These are phyloP conservation scores for Oryctolagus cuniculus DNA, from an alignment of 2,113 vertebrate genomes.

Conservation along the genomic window DNA sequence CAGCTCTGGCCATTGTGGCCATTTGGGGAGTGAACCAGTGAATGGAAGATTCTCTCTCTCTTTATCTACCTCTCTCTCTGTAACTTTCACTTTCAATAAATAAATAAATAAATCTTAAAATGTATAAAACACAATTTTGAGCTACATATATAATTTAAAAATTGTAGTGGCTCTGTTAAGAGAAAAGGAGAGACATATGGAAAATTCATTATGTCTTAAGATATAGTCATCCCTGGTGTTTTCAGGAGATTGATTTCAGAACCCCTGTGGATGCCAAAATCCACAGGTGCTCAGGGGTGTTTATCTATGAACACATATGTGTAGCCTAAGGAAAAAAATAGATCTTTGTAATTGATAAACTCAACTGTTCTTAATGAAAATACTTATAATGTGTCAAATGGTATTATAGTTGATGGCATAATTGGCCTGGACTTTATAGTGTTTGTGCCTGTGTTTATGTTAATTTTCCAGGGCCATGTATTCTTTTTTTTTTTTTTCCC, in stretches of 20 bases:
- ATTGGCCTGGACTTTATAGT: not conserved
- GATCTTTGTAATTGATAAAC: slow-evolving; percentile 1
- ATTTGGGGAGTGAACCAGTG: too few species aligned
- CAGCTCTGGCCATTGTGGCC: too few species aligned
- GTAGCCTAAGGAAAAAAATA: not conserved
- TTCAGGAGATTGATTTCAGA: too few species aligned
- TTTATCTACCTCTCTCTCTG: too few species aligned
- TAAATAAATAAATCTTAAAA: too few species aligned
- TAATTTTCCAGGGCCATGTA: not conserved
- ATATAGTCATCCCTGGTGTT: not conserved
- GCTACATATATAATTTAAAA: not conserved
- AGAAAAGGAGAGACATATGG: not conserved
- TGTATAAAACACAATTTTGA: not conserved
- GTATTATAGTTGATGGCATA: not conserved
- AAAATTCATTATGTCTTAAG: not conserved
- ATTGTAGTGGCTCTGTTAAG: slow-evolving; percentile 34
- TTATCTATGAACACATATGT: not conserved
- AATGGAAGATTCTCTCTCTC: too few species aligned
- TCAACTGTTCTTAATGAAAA: not conserved
- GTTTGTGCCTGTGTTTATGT: not conserved
- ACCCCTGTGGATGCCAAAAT: not conserved
- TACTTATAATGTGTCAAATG: not conserved
- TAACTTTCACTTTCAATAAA: too few species aligned
- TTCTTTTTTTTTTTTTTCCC: not conserved
- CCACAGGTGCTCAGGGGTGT: not conserved